Percentiles rank a stretch among this genome's conserved stretches.
Conservation (phyloP, 2,113 vertebrate species). For the human region GRCh38 chr13:40023501-40024000, state of each 20-base stretch:
- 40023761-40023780: constrained; percentile 28
- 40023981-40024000: background rate
- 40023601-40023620: background rate
- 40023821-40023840: background rate
- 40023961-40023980: background rate
- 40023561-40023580: background rate
- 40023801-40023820: background rate
- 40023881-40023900: background rate
- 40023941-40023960: background rate
- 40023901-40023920: background rate
- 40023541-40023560: background rate
- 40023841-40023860: background rate
- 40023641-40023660: background rate
- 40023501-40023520: background rate
- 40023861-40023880: background rate
- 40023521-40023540: background rate
- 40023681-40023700: background rate
- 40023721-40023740: background rate
- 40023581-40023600: too few species aligned
- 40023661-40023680: background rate
- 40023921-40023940: background rate
- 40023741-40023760: background rate
- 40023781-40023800: background rate
- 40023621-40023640: background rate
- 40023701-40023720: background rate